Base-by-base conservation (phyloP, 2,113 vertebrate species). In the Puffinus mauretanicus region DNA sequence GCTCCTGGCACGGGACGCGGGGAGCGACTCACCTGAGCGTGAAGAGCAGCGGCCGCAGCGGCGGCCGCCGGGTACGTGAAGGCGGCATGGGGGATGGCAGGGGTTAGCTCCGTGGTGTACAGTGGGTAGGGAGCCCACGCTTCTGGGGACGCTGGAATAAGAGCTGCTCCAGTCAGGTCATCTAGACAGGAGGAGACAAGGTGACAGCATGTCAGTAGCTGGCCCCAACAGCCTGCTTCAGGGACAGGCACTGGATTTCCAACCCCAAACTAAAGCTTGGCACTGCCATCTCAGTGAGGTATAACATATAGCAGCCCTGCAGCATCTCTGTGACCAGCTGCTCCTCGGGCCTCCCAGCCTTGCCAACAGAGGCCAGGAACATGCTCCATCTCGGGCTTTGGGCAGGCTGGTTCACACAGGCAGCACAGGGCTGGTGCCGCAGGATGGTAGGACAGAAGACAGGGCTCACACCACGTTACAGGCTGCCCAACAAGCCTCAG, bases 61-160 rank as follows among this genome's bases (percentile, higher is more conserved):
- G 99, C 99, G 0, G 99, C 99, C 0, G 99, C 99, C 0, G 99
- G 99, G 95, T 99, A 99, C 6, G 99, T 99, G 98, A 99, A 99
- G 38, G 99, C 99, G 2, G 99, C 98, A 25, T 99, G 99, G 82
- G 99, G 99, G 82, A 99, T 99, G 91, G 99, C 99, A 5, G 99
- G 99, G 97, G 99, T 98, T 95, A 99, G 98, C 98, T 99, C 99
- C 6, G 99, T 99, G 97, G 99, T 99, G 97, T 99, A 99, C 69
- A 99, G 98, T 1, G 99, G 99, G 95, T 99, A 99, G 57, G 99
- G 99, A 89, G 99, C 98, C 99, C 99, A 99, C 4, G 99, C 98
- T 92, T 99, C 99, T 1, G 99, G 99, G 30, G 99, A 99, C 0
- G 99, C 99, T 30, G 99, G 99, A 88, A 99, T 99, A 90, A 99